phyloP scores from a whole-genome alignment of 2,113 vertebrate species.

The Nasalis larvatus region DNA sequence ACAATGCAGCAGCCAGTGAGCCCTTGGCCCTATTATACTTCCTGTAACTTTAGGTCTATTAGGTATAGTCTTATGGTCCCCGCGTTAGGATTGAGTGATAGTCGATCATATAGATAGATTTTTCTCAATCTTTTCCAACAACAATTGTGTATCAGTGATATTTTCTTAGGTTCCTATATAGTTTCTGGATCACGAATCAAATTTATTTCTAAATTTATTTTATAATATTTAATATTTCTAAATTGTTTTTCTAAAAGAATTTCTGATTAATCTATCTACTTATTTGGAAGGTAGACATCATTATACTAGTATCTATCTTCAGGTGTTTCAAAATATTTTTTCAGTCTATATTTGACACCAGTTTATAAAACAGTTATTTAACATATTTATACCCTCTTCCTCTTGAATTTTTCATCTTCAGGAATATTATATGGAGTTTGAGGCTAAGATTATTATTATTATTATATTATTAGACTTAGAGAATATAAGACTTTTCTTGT shows the following conservation, averaged over 20 bases:
- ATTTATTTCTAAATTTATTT: constrained; percentile 3
- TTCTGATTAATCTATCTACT: not conserved
- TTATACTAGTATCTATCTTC: not conserved
- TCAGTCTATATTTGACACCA: not conserved
- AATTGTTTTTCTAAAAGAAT: constrained; percentile 1
- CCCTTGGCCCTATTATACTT: not conserved
- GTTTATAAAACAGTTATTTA: not conserved
- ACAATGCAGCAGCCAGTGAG: not conserved
- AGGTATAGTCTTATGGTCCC: not conserved
- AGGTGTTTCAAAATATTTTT: constrained; percentile 15
- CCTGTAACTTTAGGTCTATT: not conserved
- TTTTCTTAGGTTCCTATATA: not conserved
- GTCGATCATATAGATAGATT: not conserved
- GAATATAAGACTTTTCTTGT: not conserved
- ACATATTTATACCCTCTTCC: not conserved
- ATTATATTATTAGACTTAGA: not conserved
- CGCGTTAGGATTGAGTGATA: not conserved
- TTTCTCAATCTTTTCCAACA: not conserved
- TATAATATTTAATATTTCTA: not conserved
- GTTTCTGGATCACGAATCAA: not conserved
- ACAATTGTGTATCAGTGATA: not conserved
- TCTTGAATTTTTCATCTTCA: not conserved
- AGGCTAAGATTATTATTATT: not conserved
- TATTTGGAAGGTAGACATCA: not conserved
- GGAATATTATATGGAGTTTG: not conserved